Percentiles rank a stretch among this genome's conserved stretches.
phyloP scores from a whole-genome alignment of 2,888 invertebrate species.

The Erpobdella octoculata region DNA sequence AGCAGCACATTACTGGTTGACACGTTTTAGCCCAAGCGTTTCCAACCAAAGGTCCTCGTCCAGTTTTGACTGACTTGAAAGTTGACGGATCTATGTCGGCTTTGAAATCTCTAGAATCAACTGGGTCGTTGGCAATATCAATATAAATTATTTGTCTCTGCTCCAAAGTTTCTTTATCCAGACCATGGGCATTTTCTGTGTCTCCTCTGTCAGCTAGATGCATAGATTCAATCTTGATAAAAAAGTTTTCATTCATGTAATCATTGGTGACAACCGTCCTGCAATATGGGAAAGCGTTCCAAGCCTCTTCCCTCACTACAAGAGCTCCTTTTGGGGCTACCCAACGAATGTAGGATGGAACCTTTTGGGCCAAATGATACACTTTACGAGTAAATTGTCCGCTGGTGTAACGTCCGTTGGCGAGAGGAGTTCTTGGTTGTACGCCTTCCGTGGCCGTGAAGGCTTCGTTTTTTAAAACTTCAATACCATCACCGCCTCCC shows the following conservation, averaged over 20 bases:
- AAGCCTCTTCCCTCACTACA: conserved; percentile 95
- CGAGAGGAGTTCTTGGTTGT: conserved; percentile 55
- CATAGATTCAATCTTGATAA: conserved; percentile 86
- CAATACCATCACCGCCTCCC: conserved; percentile 66
- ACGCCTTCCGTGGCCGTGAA: conserved; percentile 60
- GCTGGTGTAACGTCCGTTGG: conserved; percentile 67
- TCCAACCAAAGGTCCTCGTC: conserved; percentile 75
- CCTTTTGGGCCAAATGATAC: conserved; percentile 93
- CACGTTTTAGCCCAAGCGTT: conserved; percentile 23
- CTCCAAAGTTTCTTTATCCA: conserved; percentile 79
- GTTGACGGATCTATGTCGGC: conserved; percentile 74
- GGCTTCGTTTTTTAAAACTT: conserved; percentile 92
- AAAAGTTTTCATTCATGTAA: conserved; percentile 85
- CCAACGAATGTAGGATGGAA: conserved; percentile 82
- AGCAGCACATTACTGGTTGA: conserved; percentile 87
- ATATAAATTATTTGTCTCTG: conserved; percentile 79
- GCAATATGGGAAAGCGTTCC: conserved; percentile 99
- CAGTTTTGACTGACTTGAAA: conserved; percentile 83
- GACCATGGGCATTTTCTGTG: conserved; percentile 81
- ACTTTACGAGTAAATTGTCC: conserved; percentile 99
- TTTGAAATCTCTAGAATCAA: conserved; percentile 67
- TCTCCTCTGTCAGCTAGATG: conserved; percentile 80
- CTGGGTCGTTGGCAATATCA: conserved; percentile 85
- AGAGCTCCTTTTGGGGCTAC: conserved; percentile 89
- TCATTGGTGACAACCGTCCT: conserved; percentile 64